These are phyloP conservation scores for Cacatua alba DNA, from an alignment of 2,113 vertebrate genomes.

Conservation along the genomic window DNA sequence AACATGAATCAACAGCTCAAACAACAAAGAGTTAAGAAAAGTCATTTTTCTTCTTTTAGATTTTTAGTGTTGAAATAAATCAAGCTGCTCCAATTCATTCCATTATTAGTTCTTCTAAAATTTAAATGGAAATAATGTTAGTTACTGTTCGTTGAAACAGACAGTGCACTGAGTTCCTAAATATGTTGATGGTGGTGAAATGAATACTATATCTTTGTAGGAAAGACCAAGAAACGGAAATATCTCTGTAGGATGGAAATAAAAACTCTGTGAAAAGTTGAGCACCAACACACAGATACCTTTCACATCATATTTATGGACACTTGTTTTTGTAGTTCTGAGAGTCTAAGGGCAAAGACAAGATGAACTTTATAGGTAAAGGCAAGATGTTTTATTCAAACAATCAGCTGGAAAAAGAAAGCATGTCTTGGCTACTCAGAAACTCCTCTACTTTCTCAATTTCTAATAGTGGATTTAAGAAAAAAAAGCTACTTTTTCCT, in stretches of 20 bases:
- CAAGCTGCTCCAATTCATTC: neutral
- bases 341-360: neutral
- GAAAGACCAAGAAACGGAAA: neutral
- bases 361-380: neutral
- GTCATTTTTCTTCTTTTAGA: neutral
- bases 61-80: conserved; percentile 11
- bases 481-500: neutral
- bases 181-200: neutral
- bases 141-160: neutral
- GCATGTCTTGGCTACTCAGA: neutral
- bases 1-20: neutral
- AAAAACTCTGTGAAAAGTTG: neutral
- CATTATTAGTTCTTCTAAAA: neutral
- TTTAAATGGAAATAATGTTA: neutral
- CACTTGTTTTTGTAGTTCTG: neutral
- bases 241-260: neutral
- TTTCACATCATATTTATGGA: neutral
- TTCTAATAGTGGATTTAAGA: neutral
- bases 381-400: neutral
- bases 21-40: neutral
- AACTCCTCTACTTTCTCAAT: neutral
- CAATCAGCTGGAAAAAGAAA: neutral
- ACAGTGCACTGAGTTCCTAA: neutral
- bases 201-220: neutral
- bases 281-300: neutral